Evolutionary conservation across 2,113 vertebrate genomes (phyloP), one percentile per base, ranked within the genome.

Genomic region (Acinonyx jubatus): DNA sequence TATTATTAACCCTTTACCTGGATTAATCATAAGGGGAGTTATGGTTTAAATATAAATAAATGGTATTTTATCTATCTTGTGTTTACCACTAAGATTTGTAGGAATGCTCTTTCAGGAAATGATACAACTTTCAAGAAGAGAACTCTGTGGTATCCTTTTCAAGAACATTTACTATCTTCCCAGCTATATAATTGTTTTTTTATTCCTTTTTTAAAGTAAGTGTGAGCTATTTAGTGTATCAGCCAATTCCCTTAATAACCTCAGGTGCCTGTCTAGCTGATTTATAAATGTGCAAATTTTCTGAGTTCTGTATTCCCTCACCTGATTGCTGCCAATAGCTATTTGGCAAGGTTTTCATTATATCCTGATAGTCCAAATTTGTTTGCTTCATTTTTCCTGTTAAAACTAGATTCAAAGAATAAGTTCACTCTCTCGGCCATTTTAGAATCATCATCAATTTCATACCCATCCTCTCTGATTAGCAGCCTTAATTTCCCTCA

Each of bases 301-400:
- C 85, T 33, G 61, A 93, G 18, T 83, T 61, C 71, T 96, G 0
- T 83, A 55, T 91, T 94, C 81, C 61, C 93, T 97, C 33, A 63
- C 18, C 57, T 83, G 86, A 91, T 88, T 93, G 86, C 94, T 97
- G 73, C 68, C 66, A 76, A 57, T 83, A 97, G 95, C 88, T 95
- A 33, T 93, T 89, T 95, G 85, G 80, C 95, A 91, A 94, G 48
- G 29, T 92, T 97, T 97, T 96, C 94, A 96, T 89, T 97, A 76
- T 87, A 91, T 71, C 71, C 50, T 95, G 92, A 95, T 84, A 89
- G 61, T 86, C 57, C 71, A 91, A 71, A 95, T 91, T 95, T 90
- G 55, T 97, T 96, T 97, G 94, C 84, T 86, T 95, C 90, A 93
- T 65, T 97, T 98, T 97, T 94, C 71, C 89, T 78, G 18, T 97